Base-by-base conservation (phyloP, 2,113 vertebrate species). In the Gorsachius goisagi region DNA sequence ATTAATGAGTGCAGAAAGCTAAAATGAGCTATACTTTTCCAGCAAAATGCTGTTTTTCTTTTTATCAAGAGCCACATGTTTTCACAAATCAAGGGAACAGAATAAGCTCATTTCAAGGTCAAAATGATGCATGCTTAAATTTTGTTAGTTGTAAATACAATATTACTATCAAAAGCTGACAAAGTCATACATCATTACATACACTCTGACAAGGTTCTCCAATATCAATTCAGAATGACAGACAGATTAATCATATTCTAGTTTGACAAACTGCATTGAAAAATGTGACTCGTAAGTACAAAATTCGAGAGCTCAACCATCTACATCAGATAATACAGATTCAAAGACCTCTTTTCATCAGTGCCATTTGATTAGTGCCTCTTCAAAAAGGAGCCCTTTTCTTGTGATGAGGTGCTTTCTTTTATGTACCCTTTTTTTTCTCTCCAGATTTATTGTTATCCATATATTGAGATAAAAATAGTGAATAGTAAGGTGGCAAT, bases 191-290 rank as follows among this genome's bases (percentile, higher is more conserved):
- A 95, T 94, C 78, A 95, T 85, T 85, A 88, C 47, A 53, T 91
- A 95, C 24, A 78, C 35, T 76, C 50, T 73, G 63, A 90, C 69
- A 96, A 80, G 27, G 84, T 32, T 83, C 17, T 62, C 82, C 45
- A 69, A 73, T 88, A 92, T 86, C 80, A 95, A 94, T 95, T 86
- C 93, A 89, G 41, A 96, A 94, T 73, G 93, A 95, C 37, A 96
- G 88, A 88, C 6, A 97, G 58, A 96, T 93, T 78, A 96, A 94
- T 96, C 81, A 95, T 60, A 94, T 92, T 92, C 66, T 88, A 45
- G 28, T 95, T 64, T 92, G 50, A 96, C 75, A 94, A 96, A 95
- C 53, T 92, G 41, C 41, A 92, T 37, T 94, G 58, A 56, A 97
- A 96, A 96, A 93, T 83, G 60, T 73, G 93, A 64, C 50, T 96